Evolutionary conservation across 2,888 invertebrate genomes (phyloP).

Genomic region (Meteorus colon): DNA sequence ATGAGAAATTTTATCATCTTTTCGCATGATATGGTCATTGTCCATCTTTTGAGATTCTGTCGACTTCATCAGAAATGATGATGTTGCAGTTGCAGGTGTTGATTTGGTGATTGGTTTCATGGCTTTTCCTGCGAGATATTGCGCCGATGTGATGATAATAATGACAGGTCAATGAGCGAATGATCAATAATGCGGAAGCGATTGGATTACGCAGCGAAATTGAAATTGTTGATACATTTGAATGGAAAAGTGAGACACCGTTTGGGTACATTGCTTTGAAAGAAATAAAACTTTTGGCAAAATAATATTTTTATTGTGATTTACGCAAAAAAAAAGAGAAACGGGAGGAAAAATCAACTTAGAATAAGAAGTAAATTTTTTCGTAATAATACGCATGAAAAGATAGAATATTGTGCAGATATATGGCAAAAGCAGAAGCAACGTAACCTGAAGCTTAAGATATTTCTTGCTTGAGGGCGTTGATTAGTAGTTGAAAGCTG

Average conservation of each 20-base stretch:
- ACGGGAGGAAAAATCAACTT: not conserved
- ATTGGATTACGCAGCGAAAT: conserved; percentile 21
- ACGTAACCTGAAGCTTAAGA: conserved; percentile 33
- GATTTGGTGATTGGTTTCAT: conserved; percentile 61
- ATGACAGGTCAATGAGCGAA: conserved; percentile 21
- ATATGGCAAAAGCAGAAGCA: conserved; percentile 28
- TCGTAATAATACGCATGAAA: conserved; percentile 23
- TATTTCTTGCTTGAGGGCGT: conserved; percentile 24
- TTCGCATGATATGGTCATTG: conserved; percentile 46
- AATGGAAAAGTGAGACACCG: conserved; percentile 17
- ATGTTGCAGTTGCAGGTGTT: conserved; percentile 75
- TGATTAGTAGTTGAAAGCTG: conserved; percentile 60
- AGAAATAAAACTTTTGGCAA: conserved; percentile 15
- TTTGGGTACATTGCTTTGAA: conserved; percentile 20
- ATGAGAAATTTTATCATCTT: conserved; percentile 57
- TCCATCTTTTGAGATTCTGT: conserved; percentile 47
- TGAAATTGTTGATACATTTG: conserved; percentile 26
- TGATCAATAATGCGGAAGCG: conserved; percentile 29
- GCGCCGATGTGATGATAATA: conserved; percentile 55
- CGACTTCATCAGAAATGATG: conserved; percentile 53
- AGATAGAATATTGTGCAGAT: not conserved
- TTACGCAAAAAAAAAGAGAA: not conserved
- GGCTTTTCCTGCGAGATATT: conserved; percentile 63
- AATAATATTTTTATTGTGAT: conserved; percentile 21
- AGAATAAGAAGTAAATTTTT: not conserved